Evolutionary conservation across 2,113 vertebrate genomes (phyloP).

Genomic region (Mastomys coucha): DNA sequence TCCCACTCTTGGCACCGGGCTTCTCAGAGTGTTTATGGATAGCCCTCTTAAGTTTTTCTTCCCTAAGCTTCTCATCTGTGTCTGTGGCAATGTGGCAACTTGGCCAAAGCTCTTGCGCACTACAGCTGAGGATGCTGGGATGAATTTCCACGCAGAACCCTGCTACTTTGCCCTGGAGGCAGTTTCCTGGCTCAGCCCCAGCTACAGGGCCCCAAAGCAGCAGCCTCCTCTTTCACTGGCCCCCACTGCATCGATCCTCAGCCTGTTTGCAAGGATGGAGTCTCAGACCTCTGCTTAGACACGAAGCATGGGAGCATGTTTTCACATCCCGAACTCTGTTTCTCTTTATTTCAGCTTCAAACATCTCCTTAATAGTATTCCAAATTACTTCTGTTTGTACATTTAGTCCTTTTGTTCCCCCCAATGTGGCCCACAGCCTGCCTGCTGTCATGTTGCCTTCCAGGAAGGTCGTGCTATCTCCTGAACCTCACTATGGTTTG

Average conservation of each 20-base stretch:
- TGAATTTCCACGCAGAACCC: too few relatives aligned
- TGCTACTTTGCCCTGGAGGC: not conserved
- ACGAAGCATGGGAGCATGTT: too few relatives aligned
- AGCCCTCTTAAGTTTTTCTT: not conserved
- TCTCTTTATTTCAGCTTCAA: not conserved
- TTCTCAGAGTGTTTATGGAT: not conserved
- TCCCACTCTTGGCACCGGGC: fast-evolving
- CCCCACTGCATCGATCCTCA: fast-evolving
- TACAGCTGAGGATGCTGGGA: not conserved
- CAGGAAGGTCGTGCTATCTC: not conserved
- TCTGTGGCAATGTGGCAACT: not conserved
- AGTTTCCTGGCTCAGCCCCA: not conserved
- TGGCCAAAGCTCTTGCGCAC: too few relatives aligned
- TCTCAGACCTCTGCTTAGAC: not conserved
- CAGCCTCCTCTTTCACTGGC: not conserved
- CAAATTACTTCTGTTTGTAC: not conserved
- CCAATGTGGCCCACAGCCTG: fast-evolving
- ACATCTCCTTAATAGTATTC: not conserved
- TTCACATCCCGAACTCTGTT: not conserved
- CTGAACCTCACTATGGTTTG: not conserved
- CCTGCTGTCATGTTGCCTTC: not conserved
- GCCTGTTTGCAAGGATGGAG: not conserved
- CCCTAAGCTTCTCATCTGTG: not conserved
- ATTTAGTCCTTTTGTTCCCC: not conserved
- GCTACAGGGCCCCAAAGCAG: too few relatives aligned